phyloP scores from a whole-genome alignment of 2,797 vertebrate species.

The Takifugu ocellatus region DNA sequence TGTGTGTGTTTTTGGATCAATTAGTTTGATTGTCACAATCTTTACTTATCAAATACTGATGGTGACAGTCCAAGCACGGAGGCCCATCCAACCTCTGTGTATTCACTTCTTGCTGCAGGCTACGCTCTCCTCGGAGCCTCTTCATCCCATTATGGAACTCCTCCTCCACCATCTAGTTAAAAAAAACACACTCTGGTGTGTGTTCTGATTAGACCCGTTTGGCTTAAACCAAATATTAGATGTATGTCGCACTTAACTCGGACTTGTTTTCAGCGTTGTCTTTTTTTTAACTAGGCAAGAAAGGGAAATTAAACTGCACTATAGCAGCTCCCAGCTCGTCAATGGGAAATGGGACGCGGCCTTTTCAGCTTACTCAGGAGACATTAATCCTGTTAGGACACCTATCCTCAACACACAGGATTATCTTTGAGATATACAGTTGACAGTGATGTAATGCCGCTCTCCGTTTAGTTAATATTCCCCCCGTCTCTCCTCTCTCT shows the following conservation, averaged over 20 bases:
- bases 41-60: not conserved
- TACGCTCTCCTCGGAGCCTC: too few relatives aligned
- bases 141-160: too few relatives aligned
- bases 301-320: not conserved
- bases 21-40: not conserved
- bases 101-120: too few relatives aligned
- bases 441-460: slow-evolving; percentile 22
- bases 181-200: slow-evolving; percentile 14
- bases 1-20: too few relatives aligned
- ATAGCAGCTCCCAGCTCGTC: not conserved
- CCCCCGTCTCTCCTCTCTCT: not conserved
- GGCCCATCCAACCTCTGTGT: too few relatives aligned
- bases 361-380: slow-evolving; percentile 20
- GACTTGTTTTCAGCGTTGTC: too few relatives aligned
- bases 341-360: slow-evolving; percentile 27
- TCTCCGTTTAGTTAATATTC: not conserved
- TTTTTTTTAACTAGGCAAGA: not conserved
- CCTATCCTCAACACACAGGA: slow-evolving; percentile 37
- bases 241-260: too few relatives aligned
- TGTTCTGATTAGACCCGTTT: not conserved
- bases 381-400: slow-evolving; percentile 50
- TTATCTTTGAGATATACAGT: slow-evolving; percentile 43
- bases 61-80: too few relatives aligned
- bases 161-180: slow-evolving; percentile 20
- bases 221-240: slow-evolving; percentile 2